A percentile compares a stretch with the other conserved stretches of the same genome.
Evolutionary conservation across 53 echinoderm and acorn worm genomes (phyloP).

Genomic region (Actinopyga echinites): DNA sequence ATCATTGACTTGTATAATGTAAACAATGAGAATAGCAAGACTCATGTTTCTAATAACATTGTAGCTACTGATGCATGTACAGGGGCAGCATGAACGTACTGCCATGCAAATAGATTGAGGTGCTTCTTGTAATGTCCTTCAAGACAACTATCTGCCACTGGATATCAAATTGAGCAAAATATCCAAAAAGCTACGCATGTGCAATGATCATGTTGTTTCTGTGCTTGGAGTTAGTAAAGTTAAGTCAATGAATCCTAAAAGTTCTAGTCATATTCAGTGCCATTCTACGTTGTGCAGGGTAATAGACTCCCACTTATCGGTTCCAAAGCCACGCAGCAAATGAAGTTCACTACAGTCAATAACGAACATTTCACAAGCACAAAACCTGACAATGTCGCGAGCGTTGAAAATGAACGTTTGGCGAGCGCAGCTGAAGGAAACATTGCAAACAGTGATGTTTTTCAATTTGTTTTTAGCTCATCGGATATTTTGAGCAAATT

Average conservation of each 20-base stretch:
- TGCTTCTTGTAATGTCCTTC: constrained; percentile 28
- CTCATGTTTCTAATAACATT: not conserved
- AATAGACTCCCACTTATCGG: constrained; percentile 38
- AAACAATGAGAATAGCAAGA: not conserved
- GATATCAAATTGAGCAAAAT: not conserved
- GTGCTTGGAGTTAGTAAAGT: constrained; percentile 32
- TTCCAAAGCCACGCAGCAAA: constrained; percentile 36
- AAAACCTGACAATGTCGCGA: not conserved
- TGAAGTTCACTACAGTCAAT: constrained; percentile 39
- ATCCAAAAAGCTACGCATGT: constrained; percentile 5
- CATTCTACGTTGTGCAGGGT: constrained; percentile 32
- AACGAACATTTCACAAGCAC: constrained; percentile 30
- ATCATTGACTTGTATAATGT: constrained; percentile 11
- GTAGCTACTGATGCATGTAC: not conserved
- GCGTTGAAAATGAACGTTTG: too few species aligned
- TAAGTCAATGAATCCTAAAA: constrained; percentile 51
- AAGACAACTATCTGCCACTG: not conserved
- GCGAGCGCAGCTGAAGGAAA: too few species aligned
- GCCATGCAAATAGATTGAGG: constrained; percentile 46
- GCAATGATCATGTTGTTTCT: constrained; percentile 1
- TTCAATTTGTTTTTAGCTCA: not conserved
- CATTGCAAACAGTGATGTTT: too few species aligned
- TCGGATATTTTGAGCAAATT: not conserved
- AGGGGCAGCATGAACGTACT: not conserved
- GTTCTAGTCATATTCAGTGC: constrained; percentile 39